phyloP scores from a whole-genome alignment of 2,888 invertebrate genomes.

The Lysandra coridon region DNA sequence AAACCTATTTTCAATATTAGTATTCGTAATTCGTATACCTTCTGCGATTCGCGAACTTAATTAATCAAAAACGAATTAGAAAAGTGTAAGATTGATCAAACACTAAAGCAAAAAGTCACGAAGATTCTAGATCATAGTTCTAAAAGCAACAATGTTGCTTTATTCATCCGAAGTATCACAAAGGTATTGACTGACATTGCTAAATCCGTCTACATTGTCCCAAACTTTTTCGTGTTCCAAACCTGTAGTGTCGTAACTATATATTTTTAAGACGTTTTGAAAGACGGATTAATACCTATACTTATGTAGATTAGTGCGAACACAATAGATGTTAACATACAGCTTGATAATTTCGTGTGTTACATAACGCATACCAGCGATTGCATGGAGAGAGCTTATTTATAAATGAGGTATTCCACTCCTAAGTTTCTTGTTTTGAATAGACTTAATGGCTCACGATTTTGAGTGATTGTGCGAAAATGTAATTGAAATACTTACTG shows the following conservation, averaged over 20 bases:
- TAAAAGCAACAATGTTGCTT: not conserved
- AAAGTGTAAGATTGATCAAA: not conserved
- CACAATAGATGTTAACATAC: slow-evolving; percentile 75
- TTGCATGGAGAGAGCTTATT: slow-evolving; percentile 70
- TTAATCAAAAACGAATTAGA: not conserved
- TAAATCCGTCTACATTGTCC: slow-evolving; percentile 50
- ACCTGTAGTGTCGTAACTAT: slow-evolving; percentile 59
- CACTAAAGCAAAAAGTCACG: not conserved
- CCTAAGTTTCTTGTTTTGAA: slow-evolving; percentile 45
- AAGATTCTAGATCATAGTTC: not conserved
- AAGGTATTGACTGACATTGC: slow-evolving; percentile 31
- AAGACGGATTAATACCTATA: slow-evolving; percentile 79
- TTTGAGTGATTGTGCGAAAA: slow-evolving; percentile 60
- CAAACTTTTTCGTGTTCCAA: slow-evolving; percentile 47
- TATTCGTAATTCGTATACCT: no score
- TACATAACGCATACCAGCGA: slow-evolving; percentile 70
- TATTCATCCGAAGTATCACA: slow-evolving; percentile 12
- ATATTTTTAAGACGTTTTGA: slow-evolving; percentile 70
- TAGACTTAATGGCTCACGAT: slow-evolving; percentile 71
- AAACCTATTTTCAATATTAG: no score
- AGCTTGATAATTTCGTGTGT: slow-evolving; percentile 68
- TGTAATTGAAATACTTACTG: slow-evolving; percentile 52
- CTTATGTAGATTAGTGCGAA: slow-evolving; percentile 76
- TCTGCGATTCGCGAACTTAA: not conserved
- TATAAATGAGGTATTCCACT: slow-evolving; percentile 72